Evolutionary conservation across 2,797 vertebrate genomes (phyloP).

Genomic region (Pseudomugil tenellus): DNA sequence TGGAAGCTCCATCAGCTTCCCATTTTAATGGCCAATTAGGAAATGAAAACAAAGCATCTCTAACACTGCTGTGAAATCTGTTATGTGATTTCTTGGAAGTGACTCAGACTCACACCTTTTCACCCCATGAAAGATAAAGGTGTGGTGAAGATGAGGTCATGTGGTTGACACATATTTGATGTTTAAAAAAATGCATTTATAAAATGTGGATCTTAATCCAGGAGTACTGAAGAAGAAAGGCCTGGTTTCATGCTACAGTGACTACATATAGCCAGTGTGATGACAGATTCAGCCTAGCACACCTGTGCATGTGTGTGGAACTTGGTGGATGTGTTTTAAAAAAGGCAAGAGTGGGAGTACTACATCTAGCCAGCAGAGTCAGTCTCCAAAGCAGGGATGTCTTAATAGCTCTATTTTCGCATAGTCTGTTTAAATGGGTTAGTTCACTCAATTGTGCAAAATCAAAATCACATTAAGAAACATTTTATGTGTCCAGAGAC

Average conservation of each 20-base stretch:
- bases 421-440: conserved; percentile 22
- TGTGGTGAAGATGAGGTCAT: background rate
- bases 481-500: conserved; percentile 15
- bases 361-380: conserved; percentile 74
- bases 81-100: conserved; percentile 38
- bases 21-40: conserved; percentile 54
- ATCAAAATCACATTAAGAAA: conserved; percentile 17
- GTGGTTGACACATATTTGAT: conserved; percentile 12
- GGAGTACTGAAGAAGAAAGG: conserved; percentile 14
- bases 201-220: conserved; percentile 13
- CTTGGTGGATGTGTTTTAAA: conserved; percentile 35
- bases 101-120: conserved; percentile 17
- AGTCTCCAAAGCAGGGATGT: conserved; percentile 50
- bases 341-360: conserved; percentile 54
- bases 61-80: conserved; percentile 48
- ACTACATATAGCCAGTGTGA: conserved; percentile 39
- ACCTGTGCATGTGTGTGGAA: conserved; percentile 34
- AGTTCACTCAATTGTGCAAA: conserved; percentile 28
- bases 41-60: conserved; percentile 48
- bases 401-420: conserved; percentile 5
- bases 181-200: background rate
- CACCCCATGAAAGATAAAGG: conserved; percentile 7
- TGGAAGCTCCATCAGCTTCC: conserved; percentile 46
- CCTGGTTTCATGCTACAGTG: conserved; percentile 49
- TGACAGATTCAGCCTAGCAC: conserved; percentile 29